These are phyloP conservation scores for Microplitis deprimator DNA, from an alignment of 2,888 invertebrate species.

Conservation along the genomic window DNA sequence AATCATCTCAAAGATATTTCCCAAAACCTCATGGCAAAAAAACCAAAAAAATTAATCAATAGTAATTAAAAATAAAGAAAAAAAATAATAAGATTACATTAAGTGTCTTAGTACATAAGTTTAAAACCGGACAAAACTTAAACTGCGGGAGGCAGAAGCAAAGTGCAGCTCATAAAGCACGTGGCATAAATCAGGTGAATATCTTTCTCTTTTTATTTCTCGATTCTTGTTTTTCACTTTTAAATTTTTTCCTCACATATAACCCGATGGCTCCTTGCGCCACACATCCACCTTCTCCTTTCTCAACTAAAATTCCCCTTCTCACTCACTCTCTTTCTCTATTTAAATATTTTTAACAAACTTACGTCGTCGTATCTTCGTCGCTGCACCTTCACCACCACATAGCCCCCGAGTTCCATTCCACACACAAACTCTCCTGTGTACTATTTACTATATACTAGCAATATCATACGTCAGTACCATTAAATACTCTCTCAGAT, in stretches of 20 bases:
- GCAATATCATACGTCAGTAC: too few relatives aligned
- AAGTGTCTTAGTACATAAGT: not conserved
- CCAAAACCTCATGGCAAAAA: not conserved
- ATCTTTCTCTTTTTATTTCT: constrained; percentile 49
- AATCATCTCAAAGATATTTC: not conserved
- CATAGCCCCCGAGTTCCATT: too few relatives aligned
- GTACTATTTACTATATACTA: too few relatives aligned
- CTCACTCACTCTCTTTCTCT: constrained; percentile 64
- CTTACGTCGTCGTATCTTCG: too few relatives aligned
- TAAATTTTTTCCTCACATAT: not conserved
- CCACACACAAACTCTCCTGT: too few relatives aligned
- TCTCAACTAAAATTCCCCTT: constrained; percentile 18
- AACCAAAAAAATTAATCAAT: not conserved
- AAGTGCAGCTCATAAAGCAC: constrained; percentile 57
- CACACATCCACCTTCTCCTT: constrained; percentile 10
- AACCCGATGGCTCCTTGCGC: constrained; percentile 6
- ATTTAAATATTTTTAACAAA: not conserved
- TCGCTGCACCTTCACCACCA: too few relatives aligned
- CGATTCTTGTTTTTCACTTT: not conserved
- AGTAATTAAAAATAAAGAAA: not conserved
- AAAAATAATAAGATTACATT: not conserved
- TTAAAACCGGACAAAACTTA: not conserved
- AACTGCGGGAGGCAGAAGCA: not conserved
- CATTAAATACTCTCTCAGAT: not conserved
- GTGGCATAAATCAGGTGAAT: constrained; percentile 61